Percentiles rank a stretch among this genome's conserved stretches.
phyloP scores from a whole-genome alignment of 2,888 invertebrate genomes.

The Clistopyga incitator region DNA sequence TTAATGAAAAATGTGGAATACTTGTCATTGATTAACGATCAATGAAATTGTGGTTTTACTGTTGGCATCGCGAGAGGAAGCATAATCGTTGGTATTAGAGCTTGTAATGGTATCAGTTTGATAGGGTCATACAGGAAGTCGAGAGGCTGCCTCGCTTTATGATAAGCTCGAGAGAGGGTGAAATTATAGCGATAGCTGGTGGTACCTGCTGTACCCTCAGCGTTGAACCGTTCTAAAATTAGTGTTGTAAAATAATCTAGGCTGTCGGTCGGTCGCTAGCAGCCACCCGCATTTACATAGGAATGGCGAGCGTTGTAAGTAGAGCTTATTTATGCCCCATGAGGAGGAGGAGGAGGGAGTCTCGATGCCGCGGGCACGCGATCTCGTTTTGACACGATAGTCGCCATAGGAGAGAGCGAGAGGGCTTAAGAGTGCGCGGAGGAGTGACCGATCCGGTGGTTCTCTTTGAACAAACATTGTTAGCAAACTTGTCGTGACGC shows the following conservation, averaged over 20 bases:
- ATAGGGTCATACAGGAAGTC: conserved; percentile 21
- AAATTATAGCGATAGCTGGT: conserved; percentile 32
- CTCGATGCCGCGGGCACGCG: conserved; percentile 73
- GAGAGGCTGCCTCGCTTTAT: background rate
- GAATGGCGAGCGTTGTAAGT: conserved; percentile 77
- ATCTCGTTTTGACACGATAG: conserved; percentile 75
- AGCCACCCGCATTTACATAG: conserved; percentile 75
- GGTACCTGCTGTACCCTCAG: conserved; percentile 28
- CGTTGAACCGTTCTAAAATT: conserved; percentile 70
- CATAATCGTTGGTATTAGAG: background rate
- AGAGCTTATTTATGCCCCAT: conserved; percentile 78
- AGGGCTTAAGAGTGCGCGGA: conserved; percentile 23
- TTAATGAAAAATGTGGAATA: background rate
- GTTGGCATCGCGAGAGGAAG: background rate
- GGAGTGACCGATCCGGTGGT: conserved; percentile 65
- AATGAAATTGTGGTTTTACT: background rate
- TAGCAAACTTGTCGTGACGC: conserved; percentile 67
- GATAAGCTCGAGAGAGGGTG: conserved; percentile 30
- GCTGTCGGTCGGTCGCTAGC: conserved; percentile 60
- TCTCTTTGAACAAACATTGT: conserved; percentile 69
- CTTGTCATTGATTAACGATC: background rate
- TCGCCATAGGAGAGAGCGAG: conserved; percentile 40
- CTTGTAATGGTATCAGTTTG: conserved; percentile 1
- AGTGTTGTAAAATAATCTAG: conserved; percentile 72
- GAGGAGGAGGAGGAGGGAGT: conserved; percentile 57